These are phyloP conservation scores for Polylopha cassiicola DNA, from an alignment of 2,888 invertebrate species.

Conservation along the genomic window DNA sequence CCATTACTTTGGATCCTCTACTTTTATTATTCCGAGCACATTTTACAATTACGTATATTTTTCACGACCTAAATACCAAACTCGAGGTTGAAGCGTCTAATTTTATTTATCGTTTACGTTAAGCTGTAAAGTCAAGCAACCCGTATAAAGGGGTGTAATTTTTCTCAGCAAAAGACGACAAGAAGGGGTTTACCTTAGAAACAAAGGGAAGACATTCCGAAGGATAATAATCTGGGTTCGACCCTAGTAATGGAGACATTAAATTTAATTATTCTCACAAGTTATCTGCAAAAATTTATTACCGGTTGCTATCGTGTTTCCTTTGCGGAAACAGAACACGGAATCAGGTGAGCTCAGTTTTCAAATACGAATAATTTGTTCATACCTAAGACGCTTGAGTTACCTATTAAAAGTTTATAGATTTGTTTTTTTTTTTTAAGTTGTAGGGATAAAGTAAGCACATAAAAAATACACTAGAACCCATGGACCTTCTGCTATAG, in stretches of 20 bases:
- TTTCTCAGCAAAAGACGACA: slow-evolving; percentile 16
- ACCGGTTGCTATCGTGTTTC: not conserved
- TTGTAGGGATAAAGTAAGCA: too few relatives aligned
- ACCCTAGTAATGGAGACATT: slow-evolving; percentile 18
- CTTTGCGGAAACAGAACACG: not conserved
- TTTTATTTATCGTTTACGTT: slow-evolving; percentile 19
- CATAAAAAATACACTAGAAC: too few relatives aligned
- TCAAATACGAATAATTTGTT: too few relatives aligned
- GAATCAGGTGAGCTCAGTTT: too few relatives aligned
- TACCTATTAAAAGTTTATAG: too few relatives aligned
- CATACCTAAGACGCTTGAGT: too few relatives aligned
- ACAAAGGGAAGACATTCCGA: slow-evolving; percentile 16
- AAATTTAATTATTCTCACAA: slow-evolving; percentile 18
- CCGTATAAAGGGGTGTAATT: slow-evolving; percentile 20
- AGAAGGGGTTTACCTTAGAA: slow-evolving; percentile 11
- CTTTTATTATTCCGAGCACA: too few relatives aligned
- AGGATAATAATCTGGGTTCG: slow-evolving; percentile 21
- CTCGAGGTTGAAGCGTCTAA: slow-evolving; percentile 4
- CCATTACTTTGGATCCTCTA: too few relatives aligned
- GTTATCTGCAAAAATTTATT: slow-evolving; percentile 15
- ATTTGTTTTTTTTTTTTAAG: too few relatives aligned
- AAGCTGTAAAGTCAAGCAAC: slow-evolving; percentile 19
- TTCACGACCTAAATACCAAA: slow-evolving; percentile 10
- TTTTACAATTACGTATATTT: too few relatives aligned
- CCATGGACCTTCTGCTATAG: too few relatives aligned